Evolutionary conservation across 2,888 invertebrate genomes (phyloP).

Genomic region (Caenorhabditis sp.): DNA sequence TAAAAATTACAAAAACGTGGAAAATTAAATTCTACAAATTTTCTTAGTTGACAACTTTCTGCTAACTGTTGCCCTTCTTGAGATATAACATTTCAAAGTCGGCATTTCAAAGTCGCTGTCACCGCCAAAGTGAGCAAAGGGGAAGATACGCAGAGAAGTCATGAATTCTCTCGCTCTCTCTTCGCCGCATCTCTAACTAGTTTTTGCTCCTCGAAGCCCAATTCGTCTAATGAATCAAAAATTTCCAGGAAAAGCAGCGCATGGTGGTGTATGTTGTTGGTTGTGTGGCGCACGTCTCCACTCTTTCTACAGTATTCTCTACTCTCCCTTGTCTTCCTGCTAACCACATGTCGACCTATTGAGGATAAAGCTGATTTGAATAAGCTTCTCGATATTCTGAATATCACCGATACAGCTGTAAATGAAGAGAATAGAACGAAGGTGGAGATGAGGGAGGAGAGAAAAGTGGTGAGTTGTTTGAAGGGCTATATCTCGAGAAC

Average conservation of each 20-base stretch:
- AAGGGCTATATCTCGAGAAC: neutral
- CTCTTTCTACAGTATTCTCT: conserved; percentile 8
- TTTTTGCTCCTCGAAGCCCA: too few relatives aligned
- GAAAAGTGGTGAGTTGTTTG: conserved; percentile 7
- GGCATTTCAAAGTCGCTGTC: too few relatives aligned
- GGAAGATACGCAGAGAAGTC: too few relatives aligned
- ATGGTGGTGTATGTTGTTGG: conserved; percentile 63
- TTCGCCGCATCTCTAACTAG: too few relatives aligned
- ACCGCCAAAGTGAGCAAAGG: too few relatives aligned
- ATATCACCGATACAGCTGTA: conserved; percentile 18
- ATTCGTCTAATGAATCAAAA: too few relatives aligned
- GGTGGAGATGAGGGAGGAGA: neutral
- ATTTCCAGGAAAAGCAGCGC: conserved; percentile 50
- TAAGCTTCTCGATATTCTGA: conserved; percentile 34
- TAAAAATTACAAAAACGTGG: too few relatives aligned
- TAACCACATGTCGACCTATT: conserved; percentile 10
- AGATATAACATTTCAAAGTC: neutral
- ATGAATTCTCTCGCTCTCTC: too few relatives aligned
- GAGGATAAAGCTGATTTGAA: conserved; percentile 25
- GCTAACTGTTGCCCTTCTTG: neutral
- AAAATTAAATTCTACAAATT: neutral
- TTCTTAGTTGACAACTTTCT: neutral
- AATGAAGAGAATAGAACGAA: neutral
- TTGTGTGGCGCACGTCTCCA: neutral
- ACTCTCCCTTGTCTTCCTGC: neutral